Evolutionary conservation across 2,113 vertebrate species (phyloP).

Genomic region (Saguinus midas): DNA sequence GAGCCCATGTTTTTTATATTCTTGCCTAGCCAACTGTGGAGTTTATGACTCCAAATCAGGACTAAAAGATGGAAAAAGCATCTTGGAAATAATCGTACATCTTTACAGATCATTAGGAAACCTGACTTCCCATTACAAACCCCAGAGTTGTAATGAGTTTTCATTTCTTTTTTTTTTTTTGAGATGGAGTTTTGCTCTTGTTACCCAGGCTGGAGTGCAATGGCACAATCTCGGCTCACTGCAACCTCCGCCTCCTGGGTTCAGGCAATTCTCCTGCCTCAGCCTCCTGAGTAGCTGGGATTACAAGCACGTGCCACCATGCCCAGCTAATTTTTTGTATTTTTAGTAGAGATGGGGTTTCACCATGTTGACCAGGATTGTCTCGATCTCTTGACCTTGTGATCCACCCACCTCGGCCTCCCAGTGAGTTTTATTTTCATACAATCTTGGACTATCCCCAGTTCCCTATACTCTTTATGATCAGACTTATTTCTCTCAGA

Average conservation of each 20-base stretch:
- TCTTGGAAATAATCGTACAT: background rate
- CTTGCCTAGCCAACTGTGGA: background rate
- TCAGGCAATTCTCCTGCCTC: too few species aligned
- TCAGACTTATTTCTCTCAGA: background rate
- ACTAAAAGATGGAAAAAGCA: background rate
- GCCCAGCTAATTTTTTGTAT: too few species aligned
- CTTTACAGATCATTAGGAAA: constrained; percentile 29
- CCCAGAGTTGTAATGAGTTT: background rate
- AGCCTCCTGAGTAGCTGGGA: too few species aligned
- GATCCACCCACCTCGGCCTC: too few species aligned
- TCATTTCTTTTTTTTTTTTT: constrained; percentile 51
- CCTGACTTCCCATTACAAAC: constrained; percentile 1
- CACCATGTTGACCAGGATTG: too few species aligned
- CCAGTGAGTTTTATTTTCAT: constrained; percentile 13
- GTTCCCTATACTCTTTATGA: background rate
- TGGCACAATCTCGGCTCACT: too few species aligned
- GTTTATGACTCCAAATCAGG: background rate
- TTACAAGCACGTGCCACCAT: too few species aligned
- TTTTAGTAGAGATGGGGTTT: too few species aligned
- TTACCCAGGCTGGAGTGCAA: too few species aligned
- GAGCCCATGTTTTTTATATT: background rate
- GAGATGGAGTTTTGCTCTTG: too few species aligned
- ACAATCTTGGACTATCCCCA: background rate
- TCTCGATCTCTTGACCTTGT: too few species aligned
- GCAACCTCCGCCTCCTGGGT: too few species aligned